phyloP scores from a whole-genome alignment of 92 coral and sea anemone genomes.

The Palythoa caribaeorum region DNA sequence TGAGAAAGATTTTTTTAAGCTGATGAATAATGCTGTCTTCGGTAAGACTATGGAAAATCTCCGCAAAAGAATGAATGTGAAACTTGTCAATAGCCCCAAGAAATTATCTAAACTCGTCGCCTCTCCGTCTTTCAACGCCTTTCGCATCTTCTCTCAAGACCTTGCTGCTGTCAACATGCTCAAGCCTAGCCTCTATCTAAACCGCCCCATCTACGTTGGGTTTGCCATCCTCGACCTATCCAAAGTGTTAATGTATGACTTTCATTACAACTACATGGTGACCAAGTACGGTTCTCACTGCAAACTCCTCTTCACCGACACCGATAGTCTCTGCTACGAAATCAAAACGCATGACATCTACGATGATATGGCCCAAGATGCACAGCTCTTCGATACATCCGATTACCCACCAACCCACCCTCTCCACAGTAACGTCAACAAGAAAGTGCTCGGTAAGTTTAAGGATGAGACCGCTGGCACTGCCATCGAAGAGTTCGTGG shows the following conservation, averaged over 20 bases:
- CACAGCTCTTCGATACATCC: constrained; percentile 60
- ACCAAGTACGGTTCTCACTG: too few relatives aligned
- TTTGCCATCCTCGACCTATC: neutral
- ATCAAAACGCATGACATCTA: constrained; percentile 47
- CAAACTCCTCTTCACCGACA: constrained; percentile 43
- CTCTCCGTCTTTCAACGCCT: neutral
- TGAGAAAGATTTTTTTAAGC: too few relatives aligned
- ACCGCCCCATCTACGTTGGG: neutral
- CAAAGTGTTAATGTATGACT: too few relatives aligned
- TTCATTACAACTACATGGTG: too few relatives aligned
- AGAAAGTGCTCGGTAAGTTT: constrained; percentile 64
- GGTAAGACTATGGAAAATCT: neutral
- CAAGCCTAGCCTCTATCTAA: neutral
- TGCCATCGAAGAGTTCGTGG: constrained; percentile 62
- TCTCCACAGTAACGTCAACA: constrained; percentile 53
- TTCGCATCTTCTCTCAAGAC: neutral
- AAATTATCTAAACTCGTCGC: neutral
- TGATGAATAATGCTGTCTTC: neutral
- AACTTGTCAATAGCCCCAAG: neutral
- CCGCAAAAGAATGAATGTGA: too few relatives aligned
- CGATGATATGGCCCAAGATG: constrained; percentile 44
- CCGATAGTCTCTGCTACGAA: constrained; percentile 50
- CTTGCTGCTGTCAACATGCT: neutral
- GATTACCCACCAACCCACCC: constrained; percentile 56
- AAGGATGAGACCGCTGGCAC: constrained; percentile 64